phyloP scores from a whole-genome alignment of 1,140 invertebrate genomes.

The Ptiloglossa arizonensis region DNA sequence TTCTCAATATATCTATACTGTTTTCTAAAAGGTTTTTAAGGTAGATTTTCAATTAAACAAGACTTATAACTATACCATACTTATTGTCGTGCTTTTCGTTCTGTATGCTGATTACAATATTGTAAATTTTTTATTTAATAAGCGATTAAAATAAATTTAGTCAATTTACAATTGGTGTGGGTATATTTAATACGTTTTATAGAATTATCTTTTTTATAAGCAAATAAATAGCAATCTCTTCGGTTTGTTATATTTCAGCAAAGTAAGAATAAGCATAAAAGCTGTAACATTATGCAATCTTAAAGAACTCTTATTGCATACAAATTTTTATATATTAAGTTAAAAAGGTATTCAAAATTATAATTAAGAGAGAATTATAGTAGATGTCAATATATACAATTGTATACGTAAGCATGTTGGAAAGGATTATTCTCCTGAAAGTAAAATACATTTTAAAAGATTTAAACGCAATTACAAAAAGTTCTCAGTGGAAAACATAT shows the following conservation, averaged over 20 bases:
- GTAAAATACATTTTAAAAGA: background rate
- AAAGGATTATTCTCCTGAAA: background rate
- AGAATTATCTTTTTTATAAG: background rate
- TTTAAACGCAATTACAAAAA: background rate
- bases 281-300: no score
- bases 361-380: no score
- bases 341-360: no score
- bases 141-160: slow-evolving; percentile 42
- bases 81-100: slow-evolving; percentile 61
- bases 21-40: slow-evolving; percentile 49
- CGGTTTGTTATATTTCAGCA: no score
- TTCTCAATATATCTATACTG: background rate
- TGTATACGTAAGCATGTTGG: no score
- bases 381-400: no score
- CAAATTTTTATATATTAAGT: no score
- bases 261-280: no score
- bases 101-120: slow-evolving; percentile 45
- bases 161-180: slow-evolving; percentile 43
- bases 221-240: background rate
- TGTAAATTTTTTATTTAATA: slow-evolving; percentile 35
- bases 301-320: no score
- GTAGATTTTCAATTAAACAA: slow-evolving; percentile 40
- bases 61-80: slow-evolving; percentile 52
- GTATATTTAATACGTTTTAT: slow-evolving; percentile 23
- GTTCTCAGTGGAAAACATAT: no score